phyloP scores from a whole-genome alignment of 1,140 invertebrate genomes.

The Melipona quadrifasciata region DNA sequence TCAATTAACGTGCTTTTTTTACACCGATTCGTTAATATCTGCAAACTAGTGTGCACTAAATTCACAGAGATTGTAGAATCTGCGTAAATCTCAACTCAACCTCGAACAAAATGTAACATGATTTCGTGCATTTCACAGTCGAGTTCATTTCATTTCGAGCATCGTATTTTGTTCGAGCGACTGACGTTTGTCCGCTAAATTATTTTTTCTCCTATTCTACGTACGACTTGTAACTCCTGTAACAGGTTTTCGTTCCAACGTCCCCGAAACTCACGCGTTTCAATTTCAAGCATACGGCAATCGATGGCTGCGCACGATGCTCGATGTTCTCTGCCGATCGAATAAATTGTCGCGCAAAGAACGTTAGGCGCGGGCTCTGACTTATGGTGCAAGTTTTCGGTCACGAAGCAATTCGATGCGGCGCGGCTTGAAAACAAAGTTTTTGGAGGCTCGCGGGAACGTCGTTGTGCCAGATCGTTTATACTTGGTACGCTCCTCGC shows the following conservation, averaged over 20 bases:
- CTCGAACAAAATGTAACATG: no score
- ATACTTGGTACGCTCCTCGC: constrained; percentile 27
- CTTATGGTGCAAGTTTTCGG: constrained; percentile 77
- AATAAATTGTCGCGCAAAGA: constrained; percentile 59
- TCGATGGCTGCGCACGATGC: constrained; percentile 51
- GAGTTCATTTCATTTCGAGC: constrained; percentile 5
- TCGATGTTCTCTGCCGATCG: constrained; percentile 36
- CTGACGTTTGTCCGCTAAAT: constrained; percentile 19
- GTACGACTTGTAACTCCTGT: background rate
- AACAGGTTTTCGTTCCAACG: background rate
- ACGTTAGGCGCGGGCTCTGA: constrained; percentile 66
- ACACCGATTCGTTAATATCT: no score
- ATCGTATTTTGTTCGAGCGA: background rate
- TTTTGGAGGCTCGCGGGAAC: constrained; percentile 55
- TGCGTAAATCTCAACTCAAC: no score
- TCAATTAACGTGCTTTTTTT: no score
- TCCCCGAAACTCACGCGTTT: constrained; percentile 45
- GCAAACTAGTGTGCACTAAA: no score
- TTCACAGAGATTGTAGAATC: no score
- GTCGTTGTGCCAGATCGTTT: constrained; percentile 51
- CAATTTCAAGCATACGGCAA: background rate
- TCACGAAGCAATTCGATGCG: constrained; percentile 70
- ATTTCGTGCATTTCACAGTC: background rate
- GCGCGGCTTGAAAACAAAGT: constrained; percentile 59
- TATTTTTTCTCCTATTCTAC: background rate